phyloP scores from a whole-genome alignment of 2,888 invertebrate genomes.

The Syrphus vitripennis region DNA sequence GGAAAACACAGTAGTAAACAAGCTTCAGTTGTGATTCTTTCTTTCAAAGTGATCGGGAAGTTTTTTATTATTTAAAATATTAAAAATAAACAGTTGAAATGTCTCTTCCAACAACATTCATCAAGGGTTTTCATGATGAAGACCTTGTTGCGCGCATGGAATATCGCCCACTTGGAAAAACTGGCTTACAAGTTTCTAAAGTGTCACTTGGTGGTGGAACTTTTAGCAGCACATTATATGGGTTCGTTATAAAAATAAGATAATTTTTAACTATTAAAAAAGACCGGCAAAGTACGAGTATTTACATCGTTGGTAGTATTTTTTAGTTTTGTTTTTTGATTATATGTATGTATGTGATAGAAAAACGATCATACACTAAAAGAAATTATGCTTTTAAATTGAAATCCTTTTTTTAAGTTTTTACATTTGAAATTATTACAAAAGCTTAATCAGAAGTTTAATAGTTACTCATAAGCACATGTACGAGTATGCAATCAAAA shows the following conservation, averaged over 20 bases:
- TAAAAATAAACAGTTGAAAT: constrained; percentile 27
- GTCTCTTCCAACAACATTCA: constrained; percentile 83
- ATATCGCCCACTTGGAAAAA: constrained; percentile 87
- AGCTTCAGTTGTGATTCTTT: neutral
- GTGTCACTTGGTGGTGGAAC: constrained; percentile 89
- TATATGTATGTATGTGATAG: too few relatives aligned
- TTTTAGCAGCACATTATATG: constrained; percentile 87
- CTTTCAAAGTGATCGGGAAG: neutral
- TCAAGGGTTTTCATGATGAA: constrained; percentile 85
- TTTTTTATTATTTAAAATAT: neutral
- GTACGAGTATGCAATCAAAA: too few relatives aligned
- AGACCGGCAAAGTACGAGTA: constrained; percentile 10
- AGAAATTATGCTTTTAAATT: too few relatives aligned
- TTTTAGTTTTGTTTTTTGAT: too few relatives aligned
- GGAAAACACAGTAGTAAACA: neutral
- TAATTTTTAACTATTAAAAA: neutral
- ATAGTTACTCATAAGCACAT: too few relatives aligned
- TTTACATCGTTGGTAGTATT: neutral
- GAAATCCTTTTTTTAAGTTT: too few relatives aligned
- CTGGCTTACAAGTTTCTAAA: constrained; percentile 87
- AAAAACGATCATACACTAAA: too few relatives aligned
- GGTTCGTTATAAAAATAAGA: constrained; percentile 78
- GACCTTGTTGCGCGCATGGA: constrained; percentile 85
- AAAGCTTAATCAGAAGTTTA: too few relatives aligned
- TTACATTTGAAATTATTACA: too few relatives aligned